A percentile compares a stretch with the other conserved stretches of the same genome.
Conservation (phyloP, 2,888 invertebrate species). For the Pachydiplax longipennis region DNA sequence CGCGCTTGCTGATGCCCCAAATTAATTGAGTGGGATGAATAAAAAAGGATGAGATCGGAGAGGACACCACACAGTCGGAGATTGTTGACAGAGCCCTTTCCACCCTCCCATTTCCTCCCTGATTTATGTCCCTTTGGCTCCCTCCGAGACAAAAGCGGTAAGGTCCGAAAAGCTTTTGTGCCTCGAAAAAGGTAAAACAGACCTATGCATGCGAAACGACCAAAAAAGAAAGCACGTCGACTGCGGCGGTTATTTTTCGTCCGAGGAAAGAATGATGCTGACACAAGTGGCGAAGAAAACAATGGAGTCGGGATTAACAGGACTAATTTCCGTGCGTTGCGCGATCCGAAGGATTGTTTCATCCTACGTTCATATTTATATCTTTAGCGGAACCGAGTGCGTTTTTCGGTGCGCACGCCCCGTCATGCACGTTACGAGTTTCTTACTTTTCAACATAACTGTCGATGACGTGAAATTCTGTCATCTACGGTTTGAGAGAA, state of each 20-base stretch:
- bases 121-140: not conserved
- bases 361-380: not conserved
- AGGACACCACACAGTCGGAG: not conserved
- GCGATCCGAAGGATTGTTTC: not conserved
- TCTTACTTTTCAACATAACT: not conserved
- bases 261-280: conserved; percentile 17
- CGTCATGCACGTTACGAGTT: not conserved
- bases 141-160: not conserved
- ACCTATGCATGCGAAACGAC: conserved; percentile 22
- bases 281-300: not conserved
- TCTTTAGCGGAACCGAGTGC: not conserved
- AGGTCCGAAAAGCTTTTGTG: conserved; percentile 36
- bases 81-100: conserved; percentile 2
- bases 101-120: not conserved
- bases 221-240: not conserved
- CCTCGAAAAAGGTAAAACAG: conserved; percentile 19
- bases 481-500: too few relatives aligned
- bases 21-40: conserved; percentile 16
- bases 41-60: not conserved
- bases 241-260: conserved; percentile 1
- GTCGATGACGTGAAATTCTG: not conserved
- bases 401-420: not conserved
- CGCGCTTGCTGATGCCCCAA: not conserved
- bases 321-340: not conserved
- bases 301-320: not conserved